Base-by-base conservation (phyloP, 2,888 invertebrate genomes). In the Orthosia cruda region DNA sequence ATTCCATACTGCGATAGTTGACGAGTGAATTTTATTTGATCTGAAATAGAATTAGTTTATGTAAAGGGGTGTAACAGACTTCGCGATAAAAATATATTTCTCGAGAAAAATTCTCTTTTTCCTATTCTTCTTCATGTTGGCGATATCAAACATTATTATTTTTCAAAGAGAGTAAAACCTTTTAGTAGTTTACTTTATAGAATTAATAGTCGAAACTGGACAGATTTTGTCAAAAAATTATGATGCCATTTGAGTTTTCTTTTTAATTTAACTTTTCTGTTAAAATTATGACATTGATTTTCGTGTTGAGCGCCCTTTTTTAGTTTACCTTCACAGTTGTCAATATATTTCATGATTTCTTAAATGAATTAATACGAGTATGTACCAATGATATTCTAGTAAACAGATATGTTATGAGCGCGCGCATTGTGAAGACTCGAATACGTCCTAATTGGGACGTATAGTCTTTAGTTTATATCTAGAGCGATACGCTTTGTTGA, bases 1-100 rank as follows among this genome's bases (percentile, higher is more conserved):
- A 94, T 77, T 1, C 92, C 93, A 71, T 90, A 71, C 9, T 80
- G 79, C 1, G 90, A 90, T 5, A 96, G 75, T 26, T 91, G 85
- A 4, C 92, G 93, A 13, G 87, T 78, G 0, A 94, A 87, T n/a
- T 89, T 89, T 0, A 91, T 74, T 74, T 90, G 89, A 71, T 94
- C 96, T 96, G 77, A 26, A 86, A 81, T 0, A 70, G 15, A 61
- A 47, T 32, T 58, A 16, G 16, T 23, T 12, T 16, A 52, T 3
- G 3, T 32, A 3, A 3, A 7, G 5, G 32, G 32, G 32, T 7
- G 5, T 32, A 32, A 32, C 5, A 32, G 0, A 40, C 40, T 66
- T 23, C 18, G 13, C 3, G 12, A 4, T 12, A 15, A 32, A 61
- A 18, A 45, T 58, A 58, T 15, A 1, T 47, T 26, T 2, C 15